Conservation (phyloP, 2,888 invertebrate genomes). For the Archips crataeganus region DNA sequence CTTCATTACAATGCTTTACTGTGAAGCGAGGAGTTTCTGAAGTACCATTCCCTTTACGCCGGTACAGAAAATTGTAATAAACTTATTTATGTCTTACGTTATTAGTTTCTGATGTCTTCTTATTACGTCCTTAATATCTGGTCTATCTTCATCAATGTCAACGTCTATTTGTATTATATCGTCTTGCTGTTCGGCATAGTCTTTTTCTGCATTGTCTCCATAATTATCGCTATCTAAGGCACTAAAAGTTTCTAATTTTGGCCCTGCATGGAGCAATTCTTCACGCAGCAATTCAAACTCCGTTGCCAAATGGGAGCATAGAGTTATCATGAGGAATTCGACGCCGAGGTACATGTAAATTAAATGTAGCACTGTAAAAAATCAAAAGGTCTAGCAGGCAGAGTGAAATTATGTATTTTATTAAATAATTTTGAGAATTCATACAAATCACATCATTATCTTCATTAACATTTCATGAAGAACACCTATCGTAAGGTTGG, state of each 20-base stretch:
- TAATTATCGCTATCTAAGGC: constrained; percentile 2
- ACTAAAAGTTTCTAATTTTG: constrained; percentile 40
- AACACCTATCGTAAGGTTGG: too few species aligned
- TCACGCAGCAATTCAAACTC: constrained; percentile 62
- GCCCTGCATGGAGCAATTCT: constrained; percentile 55
- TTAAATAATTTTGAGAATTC: too few species aligned
- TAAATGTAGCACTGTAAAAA: constrained; percentile 58
- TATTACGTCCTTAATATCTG: constrained; percentile 49
- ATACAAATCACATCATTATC: too few species aligned
- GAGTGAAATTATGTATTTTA: too few species aligned
- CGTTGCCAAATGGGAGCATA: constrained; percentile 61
- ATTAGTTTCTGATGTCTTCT: constrained; percentile 62
- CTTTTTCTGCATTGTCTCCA: neutral
- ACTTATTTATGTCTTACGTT: constrained; percentile 50
- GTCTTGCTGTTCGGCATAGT: constrained; percentile 8
- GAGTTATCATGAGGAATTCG: constrained; percentile 61
- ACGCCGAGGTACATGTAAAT: constrained; percentile 58
- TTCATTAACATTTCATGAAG: too few species aligned
- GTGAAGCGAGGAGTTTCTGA: too few species aligned
- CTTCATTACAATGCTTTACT: too few species aligned
- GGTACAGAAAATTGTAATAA: too few species aligned
- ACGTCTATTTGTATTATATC: constrained; percentile 43
- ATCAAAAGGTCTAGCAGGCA: too few species aligned
- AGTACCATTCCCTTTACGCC: too few species aligned
- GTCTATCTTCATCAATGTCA: constrained; percentile 13